phyloP scores from a whole-genome alignment of 2,797 vertebrate species.

The Cyclopterus lumpus region DNA sequence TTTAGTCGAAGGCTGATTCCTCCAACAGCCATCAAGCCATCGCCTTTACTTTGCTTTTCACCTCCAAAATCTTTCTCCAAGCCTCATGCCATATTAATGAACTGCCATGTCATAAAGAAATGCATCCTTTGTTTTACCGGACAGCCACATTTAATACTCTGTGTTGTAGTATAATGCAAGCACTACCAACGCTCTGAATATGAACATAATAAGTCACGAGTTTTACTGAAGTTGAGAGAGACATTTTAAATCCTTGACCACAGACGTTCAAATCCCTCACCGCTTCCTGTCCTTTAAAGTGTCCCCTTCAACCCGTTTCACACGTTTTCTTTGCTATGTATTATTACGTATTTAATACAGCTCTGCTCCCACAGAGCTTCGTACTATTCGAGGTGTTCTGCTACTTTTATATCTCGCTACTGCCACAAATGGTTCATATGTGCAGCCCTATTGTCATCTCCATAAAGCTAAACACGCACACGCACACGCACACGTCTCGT shows the following conservation, averaged over 20 bases:
- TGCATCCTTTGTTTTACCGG: neutral
- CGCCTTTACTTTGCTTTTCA: conserved; percentile 14
- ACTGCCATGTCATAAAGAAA: neutral
- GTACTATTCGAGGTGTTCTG: too few species aligned
- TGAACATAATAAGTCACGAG: neutral
- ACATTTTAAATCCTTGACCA: neutral
- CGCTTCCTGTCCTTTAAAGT: neutral
- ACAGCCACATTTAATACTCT: neutral
- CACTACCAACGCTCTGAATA: neutral
- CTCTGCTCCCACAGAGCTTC: too few species aligned
- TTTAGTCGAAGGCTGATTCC: conserved; percentile 51
- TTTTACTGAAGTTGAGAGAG: neutral
- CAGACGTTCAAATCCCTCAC: neutral
- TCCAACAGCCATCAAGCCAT: conserved; percentile 34
- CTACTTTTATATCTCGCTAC: too few species aligned
- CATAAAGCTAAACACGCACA: too few species aligned
- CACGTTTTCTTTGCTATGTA: neutral
- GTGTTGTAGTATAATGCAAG: neutral
- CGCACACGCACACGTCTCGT: too few species aligned
- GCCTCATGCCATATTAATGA: neutral
- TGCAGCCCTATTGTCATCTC: too few species aligned
- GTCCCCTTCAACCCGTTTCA: neutral
- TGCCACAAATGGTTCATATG: too few species aligned
- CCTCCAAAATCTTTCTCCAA: conserved; percentile 9
- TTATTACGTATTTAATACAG: neutral